Evolutionary conservation across 2,888 invertebrate species (phyloP).

Genomic region (Cyaniris semiargus): DNA sequence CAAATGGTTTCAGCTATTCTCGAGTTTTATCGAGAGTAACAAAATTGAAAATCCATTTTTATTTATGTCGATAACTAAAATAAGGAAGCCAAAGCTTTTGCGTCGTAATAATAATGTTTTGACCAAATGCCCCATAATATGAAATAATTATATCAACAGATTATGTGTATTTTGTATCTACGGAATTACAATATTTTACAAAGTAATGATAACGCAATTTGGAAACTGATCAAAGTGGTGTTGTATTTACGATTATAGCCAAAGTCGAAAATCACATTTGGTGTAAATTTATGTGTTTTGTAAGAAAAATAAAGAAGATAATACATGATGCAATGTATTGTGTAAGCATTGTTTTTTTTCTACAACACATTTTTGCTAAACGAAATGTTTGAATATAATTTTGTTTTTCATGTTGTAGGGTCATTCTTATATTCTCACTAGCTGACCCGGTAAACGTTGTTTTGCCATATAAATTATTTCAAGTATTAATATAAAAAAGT

Average conservation of each 20-base stretch:
- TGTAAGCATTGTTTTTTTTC: neutral
- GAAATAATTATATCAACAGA: neutral
- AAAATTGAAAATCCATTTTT: too few species aligned
- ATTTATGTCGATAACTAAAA: neutral
- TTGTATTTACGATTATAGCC: slow-evolving; percentile 13
- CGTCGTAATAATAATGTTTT: slow-evolving; percentile 37
- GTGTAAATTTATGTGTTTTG: slow-evolving; percentile 14
- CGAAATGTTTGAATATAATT: neutral
- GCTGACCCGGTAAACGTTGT: too few species aligned
- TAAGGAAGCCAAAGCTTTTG: neutral
- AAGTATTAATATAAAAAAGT: too few species aligned
- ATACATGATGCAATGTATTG: neutral
- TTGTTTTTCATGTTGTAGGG: too few species aligned
- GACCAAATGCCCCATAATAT: neutral
- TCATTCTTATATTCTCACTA: too few species aligned
- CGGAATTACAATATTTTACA: slow-evolving; percentile 13
- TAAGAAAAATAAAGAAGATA: slow-evolving; percentile 2
- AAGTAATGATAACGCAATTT: slow-evolving; percentile 16
- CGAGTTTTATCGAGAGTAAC: too few species aligned
- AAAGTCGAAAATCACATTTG: slow-evolving; percentile 15
- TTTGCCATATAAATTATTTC: too few species aligned
- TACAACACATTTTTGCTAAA: neutral
- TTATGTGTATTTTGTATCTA: neutral
- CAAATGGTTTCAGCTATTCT: too few species aligned
- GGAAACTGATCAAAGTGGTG: slow-evolving; percentile 24